Evolutionary conservation across 2,797 vertebrate species (phyloP).

Genomic region (Platyrinchus mystaceus): DNA sequence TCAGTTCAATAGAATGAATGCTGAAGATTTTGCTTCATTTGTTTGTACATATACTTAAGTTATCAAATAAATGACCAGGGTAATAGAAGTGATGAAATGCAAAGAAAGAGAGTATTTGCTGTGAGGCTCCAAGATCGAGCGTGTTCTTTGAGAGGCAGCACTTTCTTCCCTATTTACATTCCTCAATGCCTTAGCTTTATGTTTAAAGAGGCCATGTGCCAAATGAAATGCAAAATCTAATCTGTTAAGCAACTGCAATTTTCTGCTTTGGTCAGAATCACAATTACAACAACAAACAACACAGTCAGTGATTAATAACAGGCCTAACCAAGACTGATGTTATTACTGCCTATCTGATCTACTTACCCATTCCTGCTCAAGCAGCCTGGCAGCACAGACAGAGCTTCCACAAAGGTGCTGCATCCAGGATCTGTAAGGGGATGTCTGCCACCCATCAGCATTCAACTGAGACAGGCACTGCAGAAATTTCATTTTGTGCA

Average conservation of each 20-base stretch:
- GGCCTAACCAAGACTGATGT: neutral
- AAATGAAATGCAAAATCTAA: conserved; percentile 39
- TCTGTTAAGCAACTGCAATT: neutral
- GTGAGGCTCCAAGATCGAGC: neutral
- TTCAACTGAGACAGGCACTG: neutral
- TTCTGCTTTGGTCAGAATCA: conserved; percentile 15
- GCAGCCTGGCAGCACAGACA: neutral
- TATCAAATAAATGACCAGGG: neutral
- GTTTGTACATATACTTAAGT: neutral
- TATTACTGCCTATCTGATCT: neutral
- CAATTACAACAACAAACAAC: neutral
- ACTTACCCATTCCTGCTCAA: neutral
- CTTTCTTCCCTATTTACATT: neutral
- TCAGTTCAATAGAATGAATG: neutral
- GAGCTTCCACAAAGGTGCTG: neutral
- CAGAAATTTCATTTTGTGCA: neutral
- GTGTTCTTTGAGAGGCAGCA: neutral
- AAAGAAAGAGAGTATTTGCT: neutral
- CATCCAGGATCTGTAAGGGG: fast-evolving
- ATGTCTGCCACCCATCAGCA: neutral
- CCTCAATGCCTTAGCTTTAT: neutral
- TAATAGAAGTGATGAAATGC: neutral
- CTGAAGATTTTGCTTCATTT: neutral
- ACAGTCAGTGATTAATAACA: neutral
- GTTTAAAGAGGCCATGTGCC: neutral